Evolutionary conservation across 1,140 invertebrate genomes (phyloP), one percentile per base, ranked within the genome.

Genomic region (Magallana gigas): DNA sequence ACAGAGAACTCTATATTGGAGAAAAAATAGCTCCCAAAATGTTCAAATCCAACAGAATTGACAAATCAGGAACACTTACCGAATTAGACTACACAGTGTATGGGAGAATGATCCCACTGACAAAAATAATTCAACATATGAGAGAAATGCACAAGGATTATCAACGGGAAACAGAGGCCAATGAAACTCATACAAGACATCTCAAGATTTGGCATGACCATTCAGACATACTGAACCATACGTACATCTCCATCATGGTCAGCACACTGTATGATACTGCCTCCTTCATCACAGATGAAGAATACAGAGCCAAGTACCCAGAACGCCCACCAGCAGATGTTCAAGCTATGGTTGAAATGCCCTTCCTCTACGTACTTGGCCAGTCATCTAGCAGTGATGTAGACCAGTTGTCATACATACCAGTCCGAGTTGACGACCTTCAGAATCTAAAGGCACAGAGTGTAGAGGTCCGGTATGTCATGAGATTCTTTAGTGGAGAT

Each of bases 1-100:
- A 23, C 23, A 23, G 0, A 23, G 23, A 23, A 23, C 23, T 23
- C 23, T 23, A 23, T 23, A 23, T 23, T 8, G 86, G 59, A n/a
- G 23, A 84, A 58, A n/a, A 57, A 57, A 83, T 87, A 58, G 86
- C 86, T 8, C 86, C 82, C 18, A 87, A 87, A 76, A 56, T 83
- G 11, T 62, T 64, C 11, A 8, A 58, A 6, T 12, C 36, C 4
- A 56, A 87, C 48, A 68, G 12, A 57, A 62, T 87, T 1, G 36
- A 56, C 8, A 12, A 68, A 57, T 57, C 9, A 18, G 86, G 62
- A 5, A 23, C 23, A 16, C 14, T 87, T 16, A 57, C 8, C 1
- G 8, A 11, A 11, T 14, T 29, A 9, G 9, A 12, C 0, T 8
- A 18, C 6, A 48, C 11, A 64, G n/a, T 87, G 7, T 83, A 87